Evolutionary conservation across 2,113 vertebrate genomes (phyloP).

Genomic region (Syngnathus floridae): DNA sequence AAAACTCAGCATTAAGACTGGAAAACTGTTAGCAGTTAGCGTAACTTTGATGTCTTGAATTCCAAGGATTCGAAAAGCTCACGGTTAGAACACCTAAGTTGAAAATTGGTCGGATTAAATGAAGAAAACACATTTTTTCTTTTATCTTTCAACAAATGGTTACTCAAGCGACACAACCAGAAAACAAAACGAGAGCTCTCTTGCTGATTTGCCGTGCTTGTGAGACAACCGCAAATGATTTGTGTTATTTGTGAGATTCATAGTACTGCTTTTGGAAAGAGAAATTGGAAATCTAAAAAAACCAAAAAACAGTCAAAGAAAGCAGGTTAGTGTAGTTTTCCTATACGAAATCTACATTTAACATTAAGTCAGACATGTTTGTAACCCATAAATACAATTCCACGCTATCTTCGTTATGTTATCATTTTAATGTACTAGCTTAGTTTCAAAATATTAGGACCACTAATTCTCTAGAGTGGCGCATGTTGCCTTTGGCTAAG

Average conservation of each 20-base stretch:
- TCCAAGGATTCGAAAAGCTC: background rate
- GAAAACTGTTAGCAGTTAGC: background rate
- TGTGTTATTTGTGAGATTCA: background rate
- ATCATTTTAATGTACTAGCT: background rate
- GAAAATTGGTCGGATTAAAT: background rate
- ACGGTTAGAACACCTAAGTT: background rate
- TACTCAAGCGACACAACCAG: background rate
- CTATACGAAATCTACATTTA: background rate
- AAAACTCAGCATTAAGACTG: background rate
- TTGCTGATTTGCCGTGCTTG: background rate
- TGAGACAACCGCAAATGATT: background rate
- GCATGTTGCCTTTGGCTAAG: conserved; percentile 8
- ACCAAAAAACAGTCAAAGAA: background rate
- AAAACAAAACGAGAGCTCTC: background rate
- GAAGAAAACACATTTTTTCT: background rate
- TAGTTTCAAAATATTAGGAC: too few species aligned
- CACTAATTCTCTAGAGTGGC: background rate
- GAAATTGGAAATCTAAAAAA: background rate
- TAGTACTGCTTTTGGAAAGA: background rate
- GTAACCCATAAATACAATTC: background rate
- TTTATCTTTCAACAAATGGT: background rate
- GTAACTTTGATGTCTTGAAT: background rate
- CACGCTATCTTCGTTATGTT: background rate
- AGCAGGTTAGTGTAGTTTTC: background rate
- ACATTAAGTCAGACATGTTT: background rate